These are phyloP conservation scores for Drosophila rufa DNA, from an alignment of 1,140 invertebrate genomes.

Conservation along the genomic window DNA sequence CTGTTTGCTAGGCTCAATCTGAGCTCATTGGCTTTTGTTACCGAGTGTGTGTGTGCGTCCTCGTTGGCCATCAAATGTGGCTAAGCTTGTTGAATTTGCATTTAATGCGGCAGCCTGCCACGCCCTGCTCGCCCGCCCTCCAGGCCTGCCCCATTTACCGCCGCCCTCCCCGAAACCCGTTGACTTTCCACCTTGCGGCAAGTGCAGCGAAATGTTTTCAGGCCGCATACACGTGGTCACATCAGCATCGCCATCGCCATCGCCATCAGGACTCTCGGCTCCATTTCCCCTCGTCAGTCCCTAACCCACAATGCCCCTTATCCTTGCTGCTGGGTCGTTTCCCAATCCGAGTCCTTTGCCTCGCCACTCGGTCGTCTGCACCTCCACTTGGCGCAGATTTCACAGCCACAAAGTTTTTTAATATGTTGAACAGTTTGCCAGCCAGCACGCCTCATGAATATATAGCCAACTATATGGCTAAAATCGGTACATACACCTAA, in stretches of 20 bases:
- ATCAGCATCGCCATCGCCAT: slow-evolving; percentile 36
- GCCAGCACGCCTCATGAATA: slow-evolving; percentile 42
- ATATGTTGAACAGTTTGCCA: slow-evolving; percentile 53
- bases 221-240: slow-evolving; percentile 56
- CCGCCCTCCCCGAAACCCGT: neutral
- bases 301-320: neutral
- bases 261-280: neutral
- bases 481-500: slow-evolving; percentile 5
- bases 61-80: slow-evolving; percentile 43
- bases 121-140: neutral
- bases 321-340: neutral
- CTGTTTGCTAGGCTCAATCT: slow-evolving; percentile 15
- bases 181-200: slow-evolving; percentile 32
- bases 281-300: no score
- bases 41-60: slow-evolving; percentile 3
- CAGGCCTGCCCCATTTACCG: slow-evolving; percentile 3
- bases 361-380: slow-evolving; percentile 1
- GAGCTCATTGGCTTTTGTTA: slow-evolving; percentile 41
- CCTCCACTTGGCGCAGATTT: slow-evolving; percentile 52
- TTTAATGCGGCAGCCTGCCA: slow-evolving; percentile 39
- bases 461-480: slow-evolving; percentile 34
- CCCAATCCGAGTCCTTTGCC: slow-evolving; percentile 21
- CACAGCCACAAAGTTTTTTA: slow-evolving; percentile 60
- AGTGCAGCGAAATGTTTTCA: slow-evolving; percentile 50
- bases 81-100: slow-evolving; percentile 53